phyloP scores from a whole-genome alignment of 2,888 invertebrate species.

The Andrena fulva region DNA sequence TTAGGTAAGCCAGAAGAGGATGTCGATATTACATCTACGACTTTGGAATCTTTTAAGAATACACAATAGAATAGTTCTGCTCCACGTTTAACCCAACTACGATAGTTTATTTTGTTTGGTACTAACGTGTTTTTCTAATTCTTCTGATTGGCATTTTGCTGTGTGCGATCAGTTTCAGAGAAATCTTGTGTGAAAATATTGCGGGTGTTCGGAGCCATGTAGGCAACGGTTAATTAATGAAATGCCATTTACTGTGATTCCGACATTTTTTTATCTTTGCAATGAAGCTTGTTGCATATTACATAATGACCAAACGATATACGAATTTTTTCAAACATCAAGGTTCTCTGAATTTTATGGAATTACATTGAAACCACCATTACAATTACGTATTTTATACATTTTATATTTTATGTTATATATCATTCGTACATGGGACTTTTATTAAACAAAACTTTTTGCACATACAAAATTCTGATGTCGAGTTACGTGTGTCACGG shows the following conservation, averaged over 20 bases:
- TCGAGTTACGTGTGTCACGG: background rate
- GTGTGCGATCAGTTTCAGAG: background rate
- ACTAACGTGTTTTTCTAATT: slow-evolving; percentile 16
- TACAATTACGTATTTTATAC: background rate
- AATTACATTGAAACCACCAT: background rate
- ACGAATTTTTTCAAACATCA: too few species aligned
- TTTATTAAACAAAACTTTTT: slow-evolving; percentile 1
- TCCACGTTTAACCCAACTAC: too few species aligned
- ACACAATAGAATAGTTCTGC: background rate
- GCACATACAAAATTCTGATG: background rate
- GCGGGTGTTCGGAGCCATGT: background rate
- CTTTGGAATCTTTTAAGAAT: background rate
- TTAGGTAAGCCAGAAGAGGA: slow-evolving; percentile 77
- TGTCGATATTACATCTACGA: slow-evolving; percentile 50
- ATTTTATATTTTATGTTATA: background rate
- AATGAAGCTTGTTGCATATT: slow-evolving; percentile 26
- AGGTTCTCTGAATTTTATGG: background rate
- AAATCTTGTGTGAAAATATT: background rate
- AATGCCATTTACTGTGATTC: background rate
- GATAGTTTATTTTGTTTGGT: background rate
- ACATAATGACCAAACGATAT: background rate
- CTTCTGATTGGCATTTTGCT: background rate
- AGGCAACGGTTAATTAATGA: background rate
- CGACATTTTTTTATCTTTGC: slow-evolving; percentile 2
- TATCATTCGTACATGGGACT: background rate